phyloP scores from a whole-genome alignment of 2,888 invertebrate species.

The Eretmocerus hayati region DNA sequence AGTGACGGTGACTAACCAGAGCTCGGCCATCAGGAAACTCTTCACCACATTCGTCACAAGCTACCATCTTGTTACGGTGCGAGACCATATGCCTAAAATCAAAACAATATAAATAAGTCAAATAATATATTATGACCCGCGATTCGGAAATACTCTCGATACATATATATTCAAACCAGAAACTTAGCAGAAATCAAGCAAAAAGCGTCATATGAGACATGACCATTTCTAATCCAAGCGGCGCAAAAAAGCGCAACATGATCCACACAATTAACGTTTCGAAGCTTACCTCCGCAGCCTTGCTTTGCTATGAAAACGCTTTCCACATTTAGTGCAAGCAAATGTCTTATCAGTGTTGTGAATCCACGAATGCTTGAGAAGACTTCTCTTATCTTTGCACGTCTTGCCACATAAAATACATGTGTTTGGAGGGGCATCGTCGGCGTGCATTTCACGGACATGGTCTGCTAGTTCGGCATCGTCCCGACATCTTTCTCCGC shows the following conservation, averaged over 20 bases:
- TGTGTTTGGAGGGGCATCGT: constrained; percentile 58
- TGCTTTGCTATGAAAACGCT: constrained; percentile 65
- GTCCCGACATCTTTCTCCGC: constrained; percentile 59
- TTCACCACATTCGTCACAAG: constrained; percentile 64
- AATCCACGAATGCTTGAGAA: constrained; percentile 64
- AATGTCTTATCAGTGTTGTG: constrained; percentile 60
- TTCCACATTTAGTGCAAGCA: constrained; percentile 62
- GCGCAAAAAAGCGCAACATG: no score
- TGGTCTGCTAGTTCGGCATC: constrained; percentile 60
- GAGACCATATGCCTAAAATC: constrained; percentile 60
- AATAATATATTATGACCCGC: neutral
- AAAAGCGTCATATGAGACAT: no score
- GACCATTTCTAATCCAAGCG: no score
- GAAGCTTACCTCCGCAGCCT: constrained; percentile 48
- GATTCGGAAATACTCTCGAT: neutral
- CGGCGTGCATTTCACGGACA: constrained; percentile 54
- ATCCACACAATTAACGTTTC: no score
- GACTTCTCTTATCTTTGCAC: constrained; percentile 60
- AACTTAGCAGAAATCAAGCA: no score
- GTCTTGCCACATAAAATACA: constrained; percentile 62
- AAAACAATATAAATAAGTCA: neutral
- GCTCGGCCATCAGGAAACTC: constrained; percentile 65
- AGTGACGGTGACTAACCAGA: constrained; percentile 64
- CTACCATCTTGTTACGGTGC: constrained; percentile 63
- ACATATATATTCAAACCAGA: neutral